Evolutionary conservation across 2,888 invertebrate genomes (phyloP).

Genomic region (Callyntrura sp.): DNA sequence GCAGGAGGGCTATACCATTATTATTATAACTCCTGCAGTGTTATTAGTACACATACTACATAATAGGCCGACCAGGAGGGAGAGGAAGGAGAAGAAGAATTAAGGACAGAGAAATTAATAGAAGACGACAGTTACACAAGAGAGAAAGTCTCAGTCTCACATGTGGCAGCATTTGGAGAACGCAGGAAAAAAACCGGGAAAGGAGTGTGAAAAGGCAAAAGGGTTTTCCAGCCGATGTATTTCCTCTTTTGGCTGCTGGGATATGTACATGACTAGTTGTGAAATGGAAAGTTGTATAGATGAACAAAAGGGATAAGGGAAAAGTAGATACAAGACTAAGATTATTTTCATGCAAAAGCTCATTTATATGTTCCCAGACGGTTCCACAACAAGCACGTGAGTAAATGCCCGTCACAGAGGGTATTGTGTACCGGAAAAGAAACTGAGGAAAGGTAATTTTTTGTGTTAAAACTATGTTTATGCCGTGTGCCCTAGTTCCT

Average conservation of each 20-base stretch:
- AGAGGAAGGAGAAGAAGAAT: conserved; percentile 48
- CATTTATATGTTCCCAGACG: no score
- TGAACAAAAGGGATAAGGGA: conserved; percentile 38
- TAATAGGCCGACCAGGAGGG: background rate
- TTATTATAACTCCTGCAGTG: conserved; percentile 38
- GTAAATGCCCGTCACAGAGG: no score
- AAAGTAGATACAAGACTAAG: no score
- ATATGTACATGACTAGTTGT: background rate
- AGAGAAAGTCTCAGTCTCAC: background rate
- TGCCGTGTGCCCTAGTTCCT: no score
- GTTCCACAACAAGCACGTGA: no score
- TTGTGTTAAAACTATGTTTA: no score
- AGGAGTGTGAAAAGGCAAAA: conserved; percentile 29
- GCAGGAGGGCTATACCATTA: background rate
- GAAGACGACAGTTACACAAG: conserved; percentile 71
- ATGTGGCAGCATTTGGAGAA: background rate
- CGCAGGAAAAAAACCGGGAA: background rate
- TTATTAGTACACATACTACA: conserved; percentile 4
- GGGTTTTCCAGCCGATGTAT: conserved; percentile 31
- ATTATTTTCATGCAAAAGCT: no score
- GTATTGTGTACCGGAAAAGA: no score
- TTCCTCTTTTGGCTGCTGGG: background rate
- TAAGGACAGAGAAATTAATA: conserved; percentile 71
- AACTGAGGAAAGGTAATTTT: no score
- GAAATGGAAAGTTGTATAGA: conserved; percentile 30